These are phyloP conservation scores for Halocynthia roretzi DNA, from an alignment of 23 tunicate genomes.

Conservation along the genomic window DNA sequence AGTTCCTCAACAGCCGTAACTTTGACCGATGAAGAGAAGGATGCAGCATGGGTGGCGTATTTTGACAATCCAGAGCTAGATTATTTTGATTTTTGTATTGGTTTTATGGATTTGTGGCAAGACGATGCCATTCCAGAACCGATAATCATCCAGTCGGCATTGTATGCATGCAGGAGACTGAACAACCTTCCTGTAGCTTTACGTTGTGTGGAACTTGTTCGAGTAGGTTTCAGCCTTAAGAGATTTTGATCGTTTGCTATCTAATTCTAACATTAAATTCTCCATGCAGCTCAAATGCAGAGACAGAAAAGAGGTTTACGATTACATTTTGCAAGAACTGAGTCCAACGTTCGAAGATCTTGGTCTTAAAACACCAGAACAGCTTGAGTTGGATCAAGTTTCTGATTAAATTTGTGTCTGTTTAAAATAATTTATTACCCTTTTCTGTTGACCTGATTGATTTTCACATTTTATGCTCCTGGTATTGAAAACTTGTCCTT, in stretches of 20 bases:
- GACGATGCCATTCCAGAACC: constrained; percentile 69
- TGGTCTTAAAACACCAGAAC: constrained; percentile 89
- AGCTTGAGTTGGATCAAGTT: constrained; percentile 53
- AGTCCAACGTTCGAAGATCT: constrained; percentile 88
- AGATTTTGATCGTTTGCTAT: not conserved
- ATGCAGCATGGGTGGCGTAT: constrained; percentile 41
- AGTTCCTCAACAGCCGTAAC: constrained; percentile 6
- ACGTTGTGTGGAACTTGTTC: constrained; percentile 60
- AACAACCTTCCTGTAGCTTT: constrained; percentile 84
- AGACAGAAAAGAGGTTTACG: constrained; percentile 58
- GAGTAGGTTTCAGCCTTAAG: constrained; percentile 6
- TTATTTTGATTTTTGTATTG: constrained; percentile 41
- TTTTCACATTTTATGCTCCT: no score
- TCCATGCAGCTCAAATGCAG: constrained; percentile 52
- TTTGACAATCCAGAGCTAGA: constrained; percentile 57
- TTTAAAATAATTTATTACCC: constrained; percentile 5
- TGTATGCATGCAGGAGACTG: constrained; percentile 69
- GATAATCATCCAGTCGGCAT: constrained; percentile 56
- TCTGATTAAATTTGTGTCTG: constrained; percentile 11
- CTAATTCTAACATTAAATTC: not conserved
- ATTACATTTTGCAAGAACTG: constrained; percentile 85
- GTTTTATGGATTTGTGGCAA: constrained; percentile 34
- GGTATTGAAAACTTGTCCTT: no score
- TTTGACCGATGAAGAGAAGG: constrained; percentile 38
- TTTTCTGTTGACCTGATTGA: no score